Evolutionary conservation across 2,113 vertebrate species (phyloP).

Genomic region (Ptilonorhynchus violaceus): DNA sequence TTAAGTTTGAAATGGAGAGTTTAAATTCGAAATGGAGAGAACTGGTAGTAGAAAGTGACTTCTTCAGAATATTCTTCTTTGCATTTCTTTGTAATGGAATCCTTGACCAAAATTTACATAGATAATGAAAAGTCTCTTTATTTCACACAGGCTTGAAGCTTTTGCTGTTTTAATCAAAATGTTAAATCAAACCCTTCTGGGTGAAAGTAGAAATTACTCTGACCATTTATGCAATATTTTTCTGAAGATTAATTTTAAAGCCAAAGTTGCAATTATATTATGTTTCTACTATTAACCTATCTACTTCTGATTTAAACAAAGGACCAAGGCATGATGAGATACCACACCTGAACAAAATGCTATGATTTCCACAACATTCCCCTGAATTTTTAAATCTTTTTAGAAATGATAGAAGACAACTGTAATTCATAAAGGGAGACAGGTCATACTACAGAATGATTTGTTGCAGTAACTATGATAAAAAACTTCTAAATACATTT

Average conservation of each 20-base stretch:
- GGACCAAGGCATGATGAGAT: background rate
- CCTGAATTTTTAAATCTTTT: background rate
- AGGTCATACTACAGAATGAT: background rate
- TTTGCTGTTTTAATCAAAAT: background rate
- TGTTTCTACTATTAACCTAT: background rate
- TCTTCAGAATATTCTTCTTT: background rate
- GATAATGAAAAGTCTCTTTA: background rate
- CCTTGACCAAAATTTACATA: background rate
- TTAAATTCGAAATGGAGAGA: background rate
- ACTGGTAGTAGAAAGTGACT: background rate
- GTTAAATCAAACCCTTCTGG: background rate
- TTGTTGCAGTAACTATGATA: background rate
- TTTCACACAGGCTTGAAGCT: background rate
- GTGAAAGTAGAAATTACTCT: background rate
- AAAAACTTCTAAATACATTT: background rate
- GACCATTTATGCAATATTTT: background rate
- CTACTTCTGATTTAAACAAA: background rate
- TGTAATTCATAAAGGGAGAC: background rate
- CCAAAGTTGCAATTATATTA: background rate
- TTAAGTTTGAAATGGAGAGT: background rate
- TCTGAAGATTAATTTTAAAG: background rate
- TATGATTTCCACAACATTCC: background rate
- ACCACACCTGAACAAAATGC: background rate
- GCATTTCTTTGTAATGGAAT: background rate
- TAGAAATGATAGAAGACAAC: background rate